phyloP scores from a whole-genome alignment of 1,140 invertebrate species.

The Drosophila serrata region DNA sequence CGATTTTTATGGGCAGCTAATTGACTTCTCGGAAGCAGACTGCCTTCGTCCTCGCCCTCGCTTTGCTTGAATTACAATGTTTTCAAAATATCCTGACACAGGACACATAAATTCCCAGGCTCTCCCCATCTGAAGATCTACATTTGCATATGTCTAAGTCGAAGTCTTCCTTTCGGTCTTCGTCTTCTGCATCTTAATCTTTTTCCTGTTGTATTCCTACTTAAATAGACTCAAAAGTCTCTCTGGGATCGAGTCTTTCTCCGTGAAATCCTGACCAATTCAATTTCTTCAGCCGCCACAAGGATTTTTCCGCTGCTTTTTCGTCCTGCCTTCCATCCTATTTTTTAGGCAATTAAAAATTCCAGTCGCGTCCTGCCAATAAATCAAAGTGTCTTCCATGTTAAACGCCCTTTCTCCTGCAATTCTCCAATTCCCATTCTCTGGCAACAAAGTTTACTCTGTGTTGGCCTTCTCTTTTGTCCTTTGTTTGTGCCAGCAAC shows the following conservation, averaged over 20 bases:
- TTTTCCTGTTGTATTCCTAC: constrained; percentile 2
- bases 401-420: constrained; percentile 26
- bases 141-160: constrained; percentile 52
- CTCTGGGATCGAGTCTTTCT: background rate
- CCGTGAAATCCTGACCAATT: constrained; percentile 56
- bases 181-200: too few relatives aligned
- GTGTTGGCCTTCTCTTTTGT: constrained; percentile 18
- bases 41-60: constrained; percentile 13
- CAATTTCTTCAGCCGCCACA: constrained; percentile 54
- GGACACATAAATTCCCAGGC: constrained; percentile 72
- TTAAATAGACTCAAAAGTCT: constrained; percentile 12
- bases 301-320: constrained; percentile 28
- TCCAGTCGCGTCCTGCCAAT: constrained; percentile 75
- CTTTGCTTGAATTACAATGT: constrained; percentile 79
- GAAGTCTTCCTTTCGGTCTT: background rate
- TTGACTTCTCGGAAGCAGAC: constrained; percentile 76
- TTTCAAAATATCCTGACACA: constrained; percentile 81
- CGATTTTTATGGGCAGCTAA: constrained; percentile 75
- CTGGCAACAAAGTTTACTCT: constrained; percentile 63
- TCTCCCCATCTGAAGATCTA: constrained; percentile 1
- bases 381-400: constrained; percentile 78
- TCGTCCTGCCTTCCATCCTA: background rate
- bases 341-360: constrained; percentile 69
- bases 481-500: constrained; percentile 50
- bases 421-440: constrained; percentile 3